Evolutionary conservation across 1,140 invertebrate species (phyloP), one percentile per base, ranked within the genome.

Genomic region (Coptotermes formosanus): DNA sequence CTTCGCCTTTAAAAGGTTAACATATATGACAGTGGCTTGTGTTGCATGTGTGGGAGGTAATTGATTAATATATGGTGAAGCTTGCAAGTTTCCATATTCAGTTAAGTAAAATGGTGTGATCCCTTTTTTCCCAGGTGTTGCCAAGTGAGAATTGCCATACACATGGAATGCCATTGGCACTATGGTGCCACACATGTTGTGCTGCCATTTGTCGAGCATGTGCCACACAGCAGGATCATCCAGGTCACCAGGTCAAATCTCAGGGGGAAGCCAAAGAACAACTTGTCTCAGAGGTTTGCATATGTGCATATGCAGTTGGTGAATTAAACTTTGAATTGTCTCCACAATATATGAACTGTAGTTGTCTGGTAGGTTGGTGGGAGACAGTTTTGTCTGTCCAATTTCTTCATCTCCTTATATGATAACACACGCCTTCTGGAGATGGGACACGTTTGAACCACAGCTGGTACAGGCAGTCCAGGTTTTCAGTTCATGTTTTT

Each of bases 141-240:
- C 86, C 82, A 32, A 88, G 87, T 82, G 94, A 95, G 89, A 94
- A 94, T 89, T 96, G 95, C 90, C 93, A 94, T 88, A 93, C 93
- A 84, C 95, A 96, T 89, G 94, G 93, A 82, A 95, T 95, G 94
- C 95, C 95, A 38, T 90, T 94, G 86, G 93, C 94, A 48, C 90
- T 95, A 30, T 96, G 95, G 95, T 96, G 95, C 89, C 92, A 93
- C 85, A 93, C 92, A n/a, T 96, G 95, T 89, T 92, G 92, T 83
- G 91, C 91, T 38, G 90, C 93, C 43, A 90, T 96, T 25, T 96
- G 95, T 88, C 92, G 94, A 86, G 94, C 93, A 14, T 96, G 95
- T 89, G 93, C 94, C 8, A 92, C 92, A 30, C 93, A 93, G 19
- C 91, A 92, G 82, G 93, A 94, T 85, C 95, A 96, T 88, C 90